Percentiles rank a stretch among this genome's conserved stretches.
phyloP scores from a whole-genome alignment of 1,140 invertebrate species.

The Mercenaria mercenaria region DNA sequence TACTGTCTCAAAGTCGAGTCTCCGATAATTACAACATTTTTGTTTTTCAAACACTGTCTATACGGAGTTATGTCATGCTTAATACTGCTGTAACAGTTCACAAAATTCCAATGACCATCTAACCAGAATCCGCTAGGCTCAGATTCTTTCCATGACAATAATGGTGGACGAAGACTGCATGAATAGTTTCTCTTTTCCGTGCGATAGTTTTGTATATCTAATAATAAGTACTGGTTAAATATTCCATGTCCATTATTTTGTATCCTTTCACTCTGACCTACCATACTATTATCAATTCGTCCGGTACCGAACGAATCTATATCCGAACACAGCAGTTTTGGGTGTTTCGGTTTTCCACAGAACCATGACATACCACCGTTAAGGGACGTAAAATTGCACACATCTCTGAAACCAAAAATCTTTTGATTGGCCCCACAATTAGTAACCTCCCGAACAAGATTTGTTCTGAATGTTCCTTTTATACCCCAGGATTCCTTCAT shows the following conservation, averaged over 20 bases:
- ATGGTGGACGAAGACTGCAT: not conserved
- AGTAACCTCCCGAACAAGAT: constrained; percentile 9
- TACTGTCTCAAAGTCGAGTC: constrained; percentile 52
- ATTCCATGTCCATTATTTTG: constrained; percentile 15
- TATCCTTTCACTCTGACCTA: not conserved
- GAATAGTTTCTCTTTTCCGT: not conserved
- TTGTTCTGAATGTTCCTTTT: constrained; percentile 3
- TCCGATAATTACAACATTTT: constrained; percentile 22
- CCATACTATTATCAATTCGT: not conserved
- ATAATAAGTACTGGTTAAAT: not conserved
- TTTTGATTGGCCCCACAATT: constrained; percentile 12
- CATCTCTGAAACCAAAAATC: not conserved
- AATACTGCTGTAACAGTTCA: constrained; percentile 12
- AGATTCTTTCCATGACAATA: constrained; percentile 1
- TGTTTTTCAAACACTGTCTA: constrained; percentile 31
- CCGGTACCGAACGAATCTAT: constrained; percentile 24
- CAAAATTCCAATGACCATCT: constrained; percentile 5
- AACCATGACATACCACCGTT: constrained; percentile 58
- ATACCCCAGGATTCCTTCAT: constrained; percentile 23
- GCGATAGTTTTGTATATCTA: not conserved
- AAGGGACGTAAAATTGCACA: constrained; percentile 50
- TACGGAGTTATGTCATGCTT: not conserved
- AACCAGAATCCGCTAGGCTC: constrained; percentile 34
- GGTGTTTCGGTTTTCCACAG: constrained; percentile 41
- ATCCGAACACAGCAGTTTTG: not conserved